Evolutionary conservation across 2,797 vertebrate genomes (phyloP).

Genomic region (Myotis myotis): DNA sequence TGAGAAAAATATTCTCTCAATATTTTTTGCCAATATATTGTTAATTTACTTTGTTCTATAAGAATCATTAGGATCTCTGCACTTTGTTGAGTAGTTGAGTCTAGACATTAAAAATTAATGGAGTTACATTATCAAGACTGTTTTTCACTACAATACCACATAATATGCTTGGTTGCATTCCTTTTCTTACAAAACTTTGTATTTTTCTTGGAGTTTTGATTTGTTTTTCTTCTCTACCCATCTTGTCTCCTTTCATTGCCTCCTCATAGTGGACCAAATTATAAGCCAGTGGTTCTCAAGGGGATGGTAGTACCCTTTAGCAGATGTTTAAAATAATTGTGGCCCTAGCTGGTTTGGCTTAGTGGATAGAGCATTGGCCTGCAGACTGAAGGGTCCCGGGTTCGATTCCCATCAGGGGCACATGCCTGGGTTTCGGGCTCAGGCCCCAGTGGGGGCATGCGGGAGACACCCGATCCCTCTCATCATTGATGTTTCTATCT

Average conservation of each 20-base stretch:
- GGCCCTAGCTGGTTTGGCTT: too few species aligned
- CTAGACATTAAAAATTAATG: neutral
- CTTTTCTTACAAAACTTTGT: neutral
- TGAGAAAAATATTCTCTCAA: neutral
- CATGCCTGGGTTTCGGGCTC: too few species aligned
- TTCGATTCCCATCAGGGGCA: too few species aligned
- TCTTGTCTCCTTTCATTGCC: neutral
- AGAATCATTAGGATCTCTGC: neutral
- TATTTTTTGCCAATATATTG: neutral
- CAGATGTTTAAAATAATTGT: neutral
- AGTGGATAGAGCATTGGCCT: too few species aligned
- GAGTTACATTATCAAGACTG: neutral
- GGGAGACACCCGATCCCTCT: too few species aligned
- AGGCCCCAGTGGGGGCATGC: too few species aligned
- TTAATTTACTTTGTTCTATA: neutral
- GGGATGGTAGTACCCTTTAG: neutral
- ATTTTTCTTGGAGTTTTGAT: neutral
- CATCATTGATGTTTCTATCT: too few species aligned
- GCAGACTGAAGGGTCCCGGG: too few species aligned
- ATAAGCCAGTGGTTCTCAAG: neutral
- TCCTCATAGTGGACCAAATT: neutral
- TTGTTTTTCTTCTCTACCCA: neutral
- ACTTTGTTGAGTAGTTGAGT: neutral
- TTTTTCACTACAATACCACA: neutral
- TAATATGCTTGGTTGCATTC: neutral